phyloP scores from a whole-genome alignment of 2,113 vertebrate genomes.

The Hemichromis elongatus region DNA sequence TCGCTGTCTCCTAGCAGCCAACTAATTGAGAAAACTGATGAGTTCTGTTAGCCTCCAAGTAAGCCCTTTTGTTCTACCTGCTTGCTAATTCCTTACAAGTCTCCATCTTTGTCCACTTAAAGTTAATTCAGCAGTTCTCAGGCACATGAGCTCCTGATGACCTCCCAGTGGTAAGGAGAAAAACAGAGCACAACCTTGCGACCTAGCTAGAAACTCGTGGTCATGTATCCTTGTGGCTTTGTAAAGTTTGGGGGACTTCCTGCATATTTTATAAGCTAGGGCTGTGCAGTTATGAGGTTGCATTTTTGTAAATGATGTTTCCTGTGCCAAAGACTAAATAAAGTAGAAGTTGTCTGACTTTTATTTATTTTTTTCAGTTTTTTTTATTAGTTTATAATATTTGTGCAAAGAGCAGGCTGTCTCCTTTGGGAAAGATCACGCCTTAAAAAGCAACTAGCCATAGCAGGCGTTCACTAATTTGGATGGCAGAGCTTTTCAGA shows the following conservation, averaged over 20 bases:
- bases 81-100: conserved; percentile 37
- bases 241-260: background rate
- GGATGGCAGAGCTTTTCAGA: background rate
- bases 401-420: background rate
- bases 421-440: background rate
- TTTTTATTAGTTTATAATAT: background rate
- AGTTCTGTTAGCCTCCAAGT: conserved; percentile 24
- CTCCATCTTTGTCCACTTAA: conserved; percentile 32
- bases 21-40: conserved; percentile 43
- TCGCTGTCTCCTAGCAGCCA: conserved; percentile 3
- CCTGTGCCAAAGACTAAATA: background rate
- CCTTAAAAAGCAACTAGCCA: background rate
- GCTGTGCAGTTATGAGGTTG: background rate
- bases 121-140: conserved; percentile 33
- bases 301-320: background rate
- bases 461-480: background rate
- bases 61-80: conserved; percentile 43
- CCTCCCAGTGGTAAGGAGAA: conserved; percentile 2
- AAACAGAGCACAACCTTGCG: background rate
- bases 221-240: background rate
- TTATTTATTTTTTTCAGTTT: background rate
- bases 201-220: background rate
- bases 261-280: background rate
- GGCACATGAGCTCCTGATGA: conserved; percentile 29
- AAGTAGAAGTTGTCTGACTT: background rate